Percentiles rank a stretch among this genome's conserved stretches.
Evolutionary conservation across 2,113 vertebrate genomes (phyloP).

Genomic region (Psophia crepitans): DNA sequence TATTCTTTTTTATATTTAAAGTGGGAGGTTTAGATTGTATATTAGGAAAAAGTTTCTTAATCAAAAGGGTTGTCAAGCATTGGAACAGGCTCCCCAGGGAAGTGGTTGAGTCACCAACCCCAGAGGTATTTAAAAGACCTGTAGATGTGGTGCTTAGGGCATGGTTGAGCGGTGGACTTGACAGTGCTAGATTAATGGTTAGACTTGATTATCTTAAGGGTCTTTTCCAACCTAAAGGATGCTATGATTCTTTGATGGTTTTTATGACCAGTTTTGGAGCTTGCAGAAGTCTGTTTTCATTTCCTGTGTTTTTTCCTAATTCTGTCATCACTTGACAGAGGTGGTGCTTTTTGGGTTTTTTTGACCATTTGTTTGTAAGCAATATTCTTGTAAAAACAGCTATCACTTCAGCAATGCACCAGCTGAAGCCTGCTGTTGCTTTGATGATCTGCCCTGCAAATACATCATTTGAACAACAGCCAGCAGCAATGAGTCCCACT

Average conservation of each 20-base stretch:
- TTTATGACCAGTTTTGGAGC: neutral
- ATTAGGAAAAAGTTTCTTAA: no score
- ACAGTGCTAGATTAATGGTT: no score
- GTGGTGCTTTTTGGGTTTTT: neutral
- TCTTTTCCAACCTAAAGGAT: no score
- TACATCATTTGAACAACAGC: constrained; percentile 36
- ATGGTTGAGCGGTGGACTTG: no score
- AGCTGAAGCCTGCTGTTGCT: constrained; percentile 34
- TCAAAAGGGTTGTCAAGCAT: no score
- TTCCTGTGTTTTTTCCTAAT: neutral
- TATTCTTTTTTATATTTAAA: neutral
- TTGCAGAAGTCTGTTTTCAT: neutral
- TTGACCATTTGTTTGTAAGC: constrained; percentile 5
- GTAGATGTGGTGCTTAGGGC: no score
- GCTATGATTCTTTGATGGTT: neutral
- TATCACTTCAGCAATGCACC: neutral
- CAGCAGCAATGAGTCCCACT: constrained; percentile 7
- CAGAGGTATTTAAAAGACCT: no score
- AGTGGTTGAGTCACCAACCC: no score
- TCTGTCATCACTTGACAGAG: neutral
- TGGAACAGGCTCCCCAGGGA: no score
- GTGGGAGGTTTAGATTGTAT: neutral
- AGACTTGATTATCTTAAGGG: no score
- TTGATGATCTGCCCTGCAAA: constrained; percentile 42
- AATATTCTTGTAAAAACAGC: neutral